Base-by-base conservation (phyloP, 2,797 vertebrate genomes). In the Meda fulgida region DNA sequence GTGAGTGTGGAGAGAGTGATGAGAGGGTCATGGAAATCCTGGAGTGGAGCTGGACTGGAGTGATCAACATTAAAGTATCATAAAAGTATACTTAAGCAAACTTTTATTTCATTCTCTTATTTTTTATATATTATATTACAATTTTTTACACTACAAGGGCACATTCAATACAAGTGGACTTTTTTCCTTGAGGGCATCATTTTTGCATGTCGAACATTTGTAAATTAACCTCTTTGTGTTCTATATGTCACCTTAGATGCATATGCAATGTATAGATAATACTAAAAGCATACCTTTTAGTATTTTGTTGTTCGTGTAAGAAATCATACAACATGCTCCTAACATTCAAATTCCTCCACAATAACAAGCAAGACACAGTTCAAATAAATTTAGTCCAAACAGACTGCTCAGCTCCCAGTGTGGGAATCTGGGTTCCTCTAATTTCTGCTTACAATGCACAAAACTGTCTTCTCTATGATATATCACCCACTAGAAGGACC, bases 391-490 rank as follows among this genome's bases (percentile, higher is more conserved):
- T 60, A 58, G 26, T 63, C 21, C 48, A 65, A 67, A 81, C 10
- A 55, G 16, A 72, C 31, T 34, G 38, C n/a, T 75, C 34, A 48
- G 38, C 40, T 69, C 79, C 40, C 63, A 55, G 26, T 81, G 63
- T 13, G 70, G 38, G 78, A 85, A 88, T 90, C 85, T 89, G 78
- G 85, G 85, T 91, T 89, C 69, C 87, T 78, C 63, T 84, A 46
- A 91, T 93, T 92, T 92, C 79, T 92, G 92, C 93, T 93, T 92
- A 92, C 90, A 88, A 55, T 89, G 91, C 91, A 90, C 86, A 87
- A 65, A 85, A 63, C 81, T 86, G 90, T 86, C 90, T 48, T 31
- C 69, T 88, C 86, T 53, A 63, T 94, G 94, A 96, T 94, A 88
- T 89, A 94, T 93, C 87, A 91, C 94, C 80, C 77, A 31, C 67